Conservation (phyloP, 2,888 invertebrate species). For the Ornithoptera alexandrae region DNA sequence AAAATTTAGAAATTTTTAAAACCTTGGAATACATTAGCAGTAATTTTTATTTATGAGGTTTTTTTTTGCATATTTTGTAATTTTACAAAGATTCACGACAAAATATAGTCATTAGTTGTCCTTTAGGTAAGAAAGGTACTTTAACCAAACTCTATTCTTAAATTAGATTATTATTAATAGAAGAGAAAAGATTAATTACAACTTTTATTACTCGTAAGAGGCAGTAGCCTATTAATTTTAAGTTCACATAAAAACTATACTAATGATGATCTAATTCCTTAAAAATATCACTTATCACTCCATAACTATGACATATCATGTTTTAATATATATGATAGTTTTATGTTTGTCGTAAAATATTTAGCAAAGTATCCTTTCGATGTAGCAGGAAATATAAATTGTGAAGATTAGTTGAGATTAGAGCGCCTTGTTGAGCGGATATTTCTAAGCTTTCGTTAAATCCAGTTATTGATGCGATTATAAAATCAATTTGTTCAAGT, state of each 20-base stretch:
- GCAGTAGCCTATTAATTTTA: no score
- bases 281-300: background rate
- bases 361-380: background rate
- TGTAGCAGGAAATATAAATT: background rate
- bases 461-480: background rate
- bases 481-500: background rate
- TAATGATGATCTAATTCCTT: background rate
- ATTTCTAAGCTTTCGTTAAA: background rate
- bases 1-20: background rate
- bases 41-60: background rate
- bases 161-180: no score
- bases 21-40: background rate
- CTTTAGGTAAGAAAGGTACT: background rate
- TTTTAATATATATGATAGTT: background rate
- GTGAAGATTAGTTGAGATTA: background rate
- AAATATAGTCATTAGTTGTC: background rate
- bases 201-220: no score
- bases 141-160: no score
- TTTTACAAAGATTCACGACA: background rate
- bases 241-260: no score
- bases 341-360: background rate
- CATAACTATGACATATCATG: background rate
- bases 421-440: background rate
- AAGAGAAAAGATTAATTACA: no score
- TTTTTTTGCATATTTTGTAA: background rate